Conservation (phyloP, 2,797 vertebrate genomes). For the Danio tinwini region DNA sequence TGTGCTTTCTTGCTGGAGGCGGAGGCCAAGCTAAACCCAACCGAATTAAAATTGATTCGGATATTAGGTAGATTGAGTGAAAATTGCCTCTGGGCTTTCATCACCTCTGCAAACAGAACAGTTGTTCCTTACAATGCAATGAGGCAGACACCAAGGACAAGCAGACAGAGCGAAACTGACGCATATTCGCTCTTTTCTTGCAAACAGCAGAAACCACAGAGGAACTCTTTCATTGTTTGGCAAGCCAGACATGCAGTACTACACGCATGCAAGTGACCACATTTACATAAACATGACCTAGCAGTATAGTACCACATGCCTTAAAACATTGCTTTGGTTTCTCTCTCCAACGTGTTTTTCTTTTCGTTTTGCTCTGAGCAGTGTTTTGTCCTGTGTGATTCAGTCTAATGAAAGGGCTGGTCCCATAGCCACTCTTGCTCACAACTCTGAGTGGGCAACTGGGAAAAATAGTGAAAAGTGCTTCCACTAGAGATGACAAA, state of each 20-base stretch:
- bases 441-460: constrained; percentile 28
- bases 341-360: no score
- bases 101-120: constrained; percentile 23
- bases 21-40: neutral
- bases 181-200: neutral
- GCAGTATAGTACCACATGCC: neutral
- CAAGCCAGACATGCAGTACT: neutral
- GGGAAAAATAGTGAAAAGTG: constrained; percentile 21
- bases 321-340: neutral
- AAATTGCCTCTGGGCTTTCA: constrained; percentile 35
- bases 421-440: constrained; percentile 6
- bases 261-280: constrained; percentile 15
- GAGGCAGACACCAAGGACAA: neutral
- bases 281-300: neutral
- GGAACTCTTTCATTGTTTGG: neutral
- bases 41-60: constrained; percentile 42
- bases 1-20: constrained; percentile 11
- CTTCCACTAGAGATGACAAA: constrained; percentile 42
- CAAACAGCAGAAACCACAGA: neutral
- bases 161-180: neutral
- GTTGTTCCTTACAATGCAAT: neutral
- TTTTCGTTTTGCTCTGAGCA: constrained; percentile 21
- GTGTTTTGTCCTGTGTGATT: constrained; percentile 17
- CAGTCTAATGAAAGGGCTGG: constrained; percentile 34
- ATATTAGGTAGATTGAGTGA: constrained; percentile 38